Base-by-base conservation (phyloP, 2,888 invertebrate genomes). In the Oligia fasciuncula region DNA sequence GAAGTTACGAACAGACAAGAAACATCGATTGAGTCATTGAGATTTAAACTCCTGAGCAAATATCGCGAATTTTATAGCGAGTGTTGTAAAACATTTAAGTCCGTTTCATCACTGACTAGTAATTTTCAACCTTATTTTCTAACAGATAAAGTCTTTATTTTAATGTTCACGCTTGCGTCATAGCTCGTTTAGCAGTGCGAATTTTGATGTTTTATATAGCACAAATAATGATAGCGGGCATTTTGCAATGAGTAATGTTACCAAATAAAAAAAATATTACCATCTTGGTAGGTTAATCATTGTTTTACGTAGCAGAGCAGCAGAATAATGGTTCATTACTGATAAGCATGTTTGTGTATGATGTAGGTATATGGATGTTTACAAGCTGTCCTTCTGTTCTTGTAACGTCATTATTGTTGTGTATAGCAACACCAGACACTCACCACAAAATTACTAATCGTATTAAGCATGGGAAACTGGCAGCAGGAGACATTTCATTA, bases 171-270 rank as follows among this genome's bases (percentile, higher is more conserved):
- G 29, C n/a, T 35, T 43, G 73, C 29, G n/a, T 68, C 54, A 66
- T 88, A 80, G 51, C 13, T 6, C 81, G 17, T 77, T 77, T 40
- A 35, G 65, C 51, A 40, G 8, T 80, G 57, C 49, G 60, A 69
- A 54, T 54, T 23, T 17, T 11, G 62, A 4, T 43, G 17, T 0
- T 29, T 69, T 74, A 79, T 73, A 81, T 83, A 83, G 70, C 75
- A 78, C 67, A 51, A 63, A 57, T 46, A 17, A 2, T 49, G 77
- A 67, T 81, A 82, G 76, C 72, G 73, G 79, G 62, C 60, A 19
- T 49, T 82, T 73, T 73, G 69, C 65, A 54, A 4, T 46, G 6
- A 68, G 51, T 63, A 81, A 79, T 87, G 84, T 87, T 68, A 46
- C 80, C 85, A 80, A 63, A 14, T 70, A 29, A 29, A 49, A 49